Percentiles rank a stretch among this genome's conserved stretches.
Evolutionary conservation across 1,140 invertebrate species (phyloP).

Genomic region (Magallana ariakensis): DNA sequence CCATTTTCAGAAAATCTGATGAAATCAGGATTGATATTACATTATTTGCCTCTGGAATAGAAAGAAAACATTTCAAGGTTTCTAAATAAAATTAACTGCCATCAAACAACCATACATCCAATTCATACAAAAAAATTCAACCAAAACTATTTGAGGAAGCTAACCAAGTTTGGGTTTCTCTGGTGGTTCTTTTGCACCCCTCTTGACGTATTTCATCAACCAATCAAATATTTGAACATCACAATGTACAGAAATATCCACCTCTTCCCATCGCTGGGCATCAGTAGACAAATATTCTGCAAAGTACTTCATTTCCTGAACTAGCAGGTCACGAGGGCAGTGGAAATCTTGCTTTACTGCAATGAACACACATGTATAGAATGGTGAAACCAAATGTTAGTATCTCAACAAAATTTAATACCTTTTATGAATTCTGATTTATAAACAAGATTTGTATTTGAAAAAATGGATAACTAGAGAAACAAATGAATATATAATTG

Average conservation of each 20-base stretch:
- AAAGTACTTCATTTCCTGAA: constrained; percentile 96
- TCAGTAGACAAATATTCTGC: constrained; percentile 83
- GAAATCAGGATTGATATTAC: constrained; percentile 95
- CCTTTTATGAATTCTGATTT: no score
- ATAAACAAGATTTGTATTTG: no score
- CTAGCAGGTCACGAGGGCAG: constrained; percentile 90
- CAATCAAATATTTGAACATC: constrained; percentile 96
- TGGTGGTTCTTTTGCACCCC: constrained; percentile 67
- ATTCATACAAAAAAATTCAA: background rate
- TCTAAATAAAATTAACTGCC: background rate
- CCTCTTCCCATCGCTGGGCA: constrained; percentile 85
- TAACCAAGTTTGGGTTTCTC: constrained; percentile 85
- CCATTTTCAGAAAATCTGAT: constrained; percentile 96
- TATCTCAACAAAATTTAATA: no score
- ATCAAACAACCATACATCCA: background rate
- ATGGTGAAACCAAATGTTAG: no score
- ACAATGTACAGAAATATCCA: constrained; percentile 97
- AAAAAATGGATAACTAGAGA: no score
- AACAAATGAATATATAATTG: no score
- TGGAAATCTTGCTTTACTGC: constrained; percentile 90
- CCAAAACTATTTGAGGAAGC: background rate
- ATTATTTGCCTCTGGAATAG: constrained; percentile 86
- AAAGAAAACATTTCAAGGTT: background rate
- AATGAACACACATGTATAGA: constrained; percentile 38
- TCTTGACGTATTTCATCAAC: constrained; percentile 94